Base-by-base conservation (phyloP, 2,888 invertebrate genomes). In the Antheraea yamamai region DNA sequence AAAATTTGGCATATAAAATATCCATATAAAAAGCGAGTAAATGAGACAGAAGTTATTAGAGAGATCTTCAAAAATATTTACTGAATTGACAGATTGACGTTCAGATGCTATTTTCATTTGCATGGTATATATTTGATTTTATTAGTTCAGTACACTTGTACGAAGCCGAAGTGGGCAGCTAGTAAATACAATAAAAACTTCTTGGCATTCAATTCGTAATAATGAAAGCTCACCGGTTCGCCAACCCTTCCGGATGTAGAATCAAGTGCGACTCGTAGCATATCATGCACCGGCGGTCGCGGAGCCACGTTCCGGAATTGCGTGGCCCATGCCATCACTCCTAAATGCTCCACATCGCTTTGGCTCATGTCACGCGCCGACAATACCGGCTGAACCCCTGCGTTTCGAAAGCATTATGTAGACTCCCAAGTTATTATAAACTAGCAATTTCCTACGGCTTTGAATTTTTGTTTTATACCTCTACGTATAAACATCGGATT, bases 291-390 rank as follows among this genome's bases (percentile, higher is more conserved):
- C 10, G 98, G 97, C 18, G 98, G 97, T 72, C 98, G 95, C 76
- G 98, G 98, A 51, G 97, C 97, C 55, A 98, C 96, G 96, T 98
- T 98, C 81, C 98, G 97, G 92, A 98, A 97, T 88, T 98, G 97
- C 0, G 99, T 98, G 0, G 98, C 98, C 92, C 99, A 99, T 0
- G 99, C 98, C 99, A 99, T 99, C 76, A 99, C 98, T 16, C 98
- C 99, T 81, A 99, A 95, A 94, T 99, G 99, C 88, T 99, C 99
- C 10, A 98, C 98, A 87, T 99, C 98, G 64, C 97, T 97, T 89
- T 98, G 98, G 61, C 98, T 97, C 97, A 99, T 98, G 87, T 99
- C 99, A 88, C 97, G 98, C 20, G 99, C 97, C 81, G 98, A 97
- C 76, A 99, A 93, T 68, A 99, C 96, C 4, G 99, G 98, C 84